phyloP scores from a whole-genome alignment of 37 sponge, comb jelly and placozoan species.

The Mnemiopsis leidyi region DNA sequence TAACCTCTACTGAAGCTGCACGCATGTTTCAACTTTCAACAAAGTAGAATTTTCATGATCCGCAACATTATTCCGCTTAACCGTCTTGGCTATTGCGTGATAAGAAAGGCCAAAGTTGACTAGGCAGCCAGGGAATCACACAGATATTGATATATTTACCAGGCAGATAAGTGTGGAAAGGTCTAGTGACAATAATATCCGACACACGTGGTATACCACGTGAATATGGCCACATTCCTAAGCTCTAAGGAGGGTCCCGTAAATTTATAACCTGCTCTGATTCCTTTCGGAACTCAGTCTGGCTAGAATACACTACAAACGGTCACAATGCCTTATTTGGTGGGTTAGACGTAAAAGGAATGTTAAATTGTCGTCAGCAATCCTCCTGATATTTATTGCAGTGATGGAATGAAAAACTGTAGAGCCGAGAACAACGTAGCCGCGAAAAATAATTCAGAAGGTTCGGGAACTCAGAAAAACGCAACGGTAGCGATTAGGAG shows the following conservation, averaged over 20 bases:
- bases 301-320: too few relatives aligned
- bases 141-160: not conserved
- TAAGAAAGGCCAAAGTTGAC: too few relatives aligned
- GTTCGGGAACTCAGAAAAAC: too few relatives aligned
- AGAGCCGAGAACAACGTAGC: not conserved
- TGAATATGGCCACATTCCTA: not conserved
- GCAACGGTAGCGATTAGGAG: too few relatives aligned
- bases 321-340: not conserved
- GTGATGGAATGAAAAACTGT: not conserved
- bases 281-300: not conserved
- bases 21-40: too few relatives aligned
- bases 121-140: not conserved
- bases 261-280: not conserved
- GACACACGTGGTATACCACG: not conserved
- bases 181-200: not conserved
- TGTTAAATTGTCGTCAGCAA: not conserved
- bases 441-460: too few relatives aligned
- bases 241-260: not conserved
- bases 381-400: not conserved
- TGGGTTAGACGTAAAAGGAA: not conserved
- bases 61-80: too few relatives aligned
- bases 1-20: too few relatives aligned
- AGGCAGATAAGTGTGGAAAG: not conserved
- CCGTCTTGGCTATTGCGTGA: too few relatives aligned
- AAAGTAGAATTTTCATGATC: too few relatives aligned